phyloP scores from a whole-genome alignment of 2,113 vertebrate genomes.

The Chloropsis cyanopogon region DNA sequence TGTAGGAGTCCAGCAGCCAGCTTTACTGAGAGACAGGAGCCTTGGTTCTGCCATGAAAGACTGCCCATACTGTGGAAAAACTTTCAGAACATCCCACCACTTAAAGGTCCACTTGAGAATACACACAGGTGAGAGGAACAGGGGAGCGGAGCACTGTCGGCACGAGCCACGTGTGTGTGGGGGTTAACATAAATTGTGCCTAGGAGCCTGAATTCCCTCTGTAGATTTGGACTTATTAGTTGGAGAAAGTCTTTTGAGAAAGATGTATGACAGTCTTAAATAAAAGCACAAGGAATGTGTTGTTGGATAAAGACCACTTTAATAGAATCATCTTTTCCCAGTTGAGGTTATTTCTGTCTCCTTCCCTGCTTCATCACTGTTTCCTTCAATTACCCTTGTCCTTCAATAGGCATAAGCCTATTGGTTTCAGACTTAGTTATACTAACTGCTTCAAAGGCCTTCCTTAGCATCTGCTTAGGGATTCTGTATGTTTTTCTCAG shows the following conservation, averaged over 20 bases:
- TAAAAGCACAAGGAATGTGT: constrained; percentile 60
- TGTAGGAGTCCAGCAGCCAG: constrained; percentile 81
- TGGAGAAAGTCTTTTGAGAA: constrained; percentile 39
- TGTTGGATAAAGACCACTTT: constrained; percentile 61
- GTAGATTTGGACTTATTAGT: constrained; percentile 21
- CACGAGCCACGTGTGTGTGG: neutral
- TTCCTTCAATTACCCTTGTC: constrained; percentile 69
- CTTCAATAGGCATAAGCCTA: constrained; percentile 58
- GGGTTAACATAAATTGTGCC: neutral
- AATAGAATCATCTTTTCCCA: constrained; percentile 64
- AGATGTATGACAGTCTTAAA: constrained; percentile 52
- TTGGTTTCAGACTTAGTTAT: constrained; percentile 67
- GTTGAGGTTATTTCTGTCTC: constrained; percentile 58
- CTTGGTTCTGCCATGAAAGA: constrained; percentile 95
- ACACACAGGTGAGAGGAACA: constrained; percentile 91
- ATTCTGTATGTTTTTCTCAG: constrained; percentile 49
- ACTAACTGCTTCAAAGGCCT: constrained; percentile 61
- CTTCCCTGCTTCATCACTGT: constrained; percentile 57
- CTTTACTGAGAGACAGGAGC: constrained; percentile 88
- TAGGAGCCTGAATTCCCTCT: neutral
- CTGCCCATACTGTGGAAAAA: constrained; percentile 97
- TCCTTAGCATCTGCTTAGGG: constrained; percentile 56
- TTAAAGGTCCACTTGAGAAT: constrained; percentile 99
- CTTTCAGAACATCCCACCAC: constrained; percentile 98
- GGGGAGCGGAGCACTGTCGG: neutral